Evolutionary conservation across 2,888 invertebrate species (phyloP).

Genomic region (Pelosia muscerda): DNA sequence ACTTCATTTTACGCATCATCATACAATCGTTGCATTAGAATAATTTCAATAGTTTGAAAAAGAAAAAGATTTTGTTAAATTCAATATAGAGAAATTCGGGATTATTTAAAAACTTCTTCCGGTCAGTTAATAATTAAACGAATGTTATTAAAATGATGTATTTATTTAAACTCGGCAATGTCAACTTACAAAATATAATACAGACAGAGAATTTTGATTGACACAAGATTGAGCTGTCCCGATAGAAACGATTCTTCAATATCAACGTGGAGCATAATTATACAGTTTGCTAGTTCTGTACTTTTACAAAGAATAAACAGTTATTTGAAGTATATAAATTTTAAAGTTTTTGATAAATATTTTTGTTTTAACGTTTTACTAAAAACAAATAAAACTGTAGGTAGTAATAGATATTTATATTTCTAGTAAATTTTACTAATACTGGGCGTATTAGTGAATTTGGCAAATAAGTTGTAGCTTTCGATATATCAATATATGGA

Average conservation of each 20-base stretch:
- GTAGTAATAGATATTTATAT: slow-evolving; percentile 1
- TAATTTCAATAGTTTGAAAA: no score
- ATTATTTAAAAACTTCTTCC: no score
- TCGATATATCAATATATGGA: slow-evolving; percentile 20
- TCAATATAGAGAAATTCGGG: no score
- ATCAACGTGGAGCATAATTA: slow-evolving; percentile 10
- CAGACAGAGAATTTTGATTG: slow-evolving; percentile 64
- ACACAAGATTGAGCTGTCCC: slow-evolving; percentile 66
- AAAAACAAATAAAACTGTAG: slow-evolving; percentile 28
- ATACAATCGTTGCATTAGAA: no score
- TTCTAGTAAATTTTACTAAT: slow-evolving; percentile 26
- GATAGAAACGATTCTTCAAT: slow-evolving; percentile 24
- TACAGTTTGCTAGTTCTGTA: not conserved
- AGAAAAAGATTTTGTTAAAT: no score
- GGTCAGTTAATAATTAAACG: slow-evolving; percentile 50
- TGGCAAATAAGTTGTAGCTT: slow-evolving; percentile 41
- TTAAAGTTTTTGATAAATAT: slow-evolving; percentile 22
- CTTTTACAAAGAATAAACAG: not conserved
- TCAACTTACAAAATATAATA: slow-evolving; percentile 79
- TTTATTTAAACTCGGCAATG: slow-evolving; percentile 72
- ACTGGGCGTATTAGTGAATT: slow-evolving; percentile 35
- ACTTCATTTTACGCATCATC: no score
- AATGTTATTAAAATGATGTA: slow-evolving; percentile 71
- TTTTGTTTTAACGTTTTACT: slow-evolving; percentile 27
- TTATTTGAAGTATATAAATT: slow-evolving; percentile 2